Conservation (phyloP, 2,888 invertebrate genomes). For the Eulithis prunata region DNA sequence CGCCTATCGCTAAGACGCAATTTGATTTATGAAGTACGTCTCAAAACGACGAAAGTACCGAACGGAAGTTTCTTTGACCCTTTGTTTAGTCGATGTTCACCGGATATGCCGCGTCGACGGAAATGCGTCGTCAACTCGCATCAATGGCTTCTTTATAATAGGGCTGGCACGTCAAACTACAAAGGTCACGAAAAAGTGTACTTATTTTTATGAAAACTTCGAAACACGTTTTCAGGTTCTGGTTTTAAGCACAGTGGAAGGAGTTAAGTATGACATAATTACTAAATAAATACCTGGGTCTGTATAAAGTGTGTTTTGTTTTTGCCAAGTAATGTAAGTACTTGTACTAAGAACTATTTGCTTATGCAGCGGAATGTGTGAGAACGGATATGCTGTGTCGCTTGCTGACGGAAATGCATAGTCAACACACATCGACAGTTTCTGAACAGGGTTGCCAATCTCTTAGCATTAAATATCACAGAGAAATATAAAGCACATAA, state of each 20-base stretch:
- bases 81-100: constrained; percentile 72
- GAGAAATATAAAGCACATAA: too few relatives aligned
- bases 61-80: constrained; percentile 79
- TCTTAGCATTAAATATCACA: background rate
- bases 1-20: background rate
- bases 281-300: background rate
- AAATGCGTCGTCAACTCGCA: constrained; percentile 55
- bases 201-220: background rate
- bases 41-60: constrained; percentile 37
- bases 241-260: too few relatives aligned
- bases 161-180: constrained; percentile 36
- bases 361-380: constrained; percentile 28
- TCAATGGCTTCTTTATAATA: constrained; percentile 48
- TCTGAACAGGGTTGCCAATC: constrained; percentile 24
- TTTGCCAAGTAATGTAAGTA: constrained; percentile 13
- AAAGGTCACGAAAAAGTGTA: constrained; percentile 6
- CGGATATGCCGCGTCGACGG: constrained; percentile 75
- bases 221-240: too few relatives aligned
- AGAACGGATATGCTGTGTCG: constrained; percentile 32
- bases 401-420: constrained; percentile 32
- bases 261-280: background rate
- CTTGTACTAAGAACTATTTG: constrained; percentile 26
- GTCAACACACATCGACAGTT: constrained; percentile 27
- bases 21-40: constrained; percentile 11
- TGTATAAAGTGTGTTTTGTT: constrained; percentile 4